phyloP scores from a whole-genome alignment of 2,113 vertebrate species.

The Mustelus asterias region DNA sequence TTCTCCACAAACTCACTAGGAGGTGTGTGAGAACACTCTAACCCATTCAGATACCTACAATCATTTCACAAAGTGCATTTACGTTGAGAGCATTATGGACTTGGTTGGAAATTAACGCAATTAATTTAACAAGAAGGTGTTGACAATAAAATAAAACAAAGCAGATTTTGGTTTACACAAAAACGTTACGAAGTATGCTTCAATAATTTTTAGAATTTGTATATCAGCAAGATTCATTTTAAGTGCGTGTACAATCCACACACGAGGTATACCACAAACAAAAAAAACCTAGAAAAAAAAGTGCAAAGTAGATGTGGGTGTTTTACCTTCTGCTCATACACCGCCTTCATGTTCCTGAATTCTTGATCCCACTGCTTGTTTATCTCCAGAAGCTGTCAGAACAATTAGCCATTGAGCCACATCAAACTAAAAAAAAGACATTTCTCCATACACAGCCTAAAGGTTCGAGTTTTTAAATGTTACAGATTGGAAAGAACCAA shows the following conservation, averaged over 20 bases:
- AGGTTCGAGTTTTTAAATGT: background rate
- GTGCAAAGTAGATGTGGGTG: background rate
- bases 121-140: background rate
- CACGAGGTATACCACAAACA: background rate
- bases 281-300: background rate
- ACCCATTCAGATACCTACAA: background rate
- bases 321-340: conserved; percentile 95
- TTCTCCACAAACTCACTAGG: background rate
- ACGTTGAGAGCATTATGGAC: background rate
- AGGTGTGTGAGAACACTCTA: background rate
- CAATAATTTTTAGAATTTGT: background rate
- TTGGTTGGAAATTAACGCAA: background rate
- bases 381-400: conserved; percentile 82
- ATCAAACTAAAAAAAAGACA: background rate
- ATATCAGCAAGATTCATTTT: background rate
- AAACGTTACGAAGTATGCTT: background rate
- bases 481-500: background rate
- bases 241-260: background rate
- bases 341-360: conserved; percentile 93
- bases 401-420: conserved; percentile 4
- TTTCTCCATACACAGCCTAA: background rate
- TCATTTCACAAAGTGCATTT: background rate
- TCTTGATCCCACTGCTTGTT: conserved; percentile 99
- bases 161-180: background rate
- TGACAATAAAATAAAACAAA: background rate